phyloP scores from a whole-genome alignment of 2,113 vertebrate species.

The Lathamus discolor region DNA sequence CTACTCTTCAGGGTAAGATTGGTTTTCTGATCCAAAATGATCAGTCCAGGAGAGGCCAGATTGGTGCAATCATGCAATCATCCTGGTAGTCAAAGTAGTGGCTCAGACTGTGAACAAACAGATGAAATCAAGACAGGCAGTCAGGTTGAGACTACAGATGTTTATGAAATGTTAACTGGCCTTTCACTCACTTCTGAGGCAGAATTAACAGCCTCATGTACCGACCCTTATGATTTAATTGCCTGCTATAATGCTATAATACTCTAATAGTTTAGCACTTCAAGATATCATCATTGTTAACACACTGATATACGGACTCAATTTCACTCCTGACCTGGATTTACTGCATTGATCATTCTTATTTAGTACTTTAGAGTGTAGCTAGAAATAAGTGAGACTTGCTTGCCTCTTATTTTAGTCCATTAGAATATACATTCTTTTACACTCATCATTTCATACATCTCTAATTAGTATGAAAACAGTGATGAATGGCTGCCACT shows the following conservation, averaged over 20 bases:
- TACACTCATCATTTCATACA: background rate
- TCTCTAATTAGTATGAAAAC: background rate
- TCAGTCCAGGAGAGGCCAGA: background rate
- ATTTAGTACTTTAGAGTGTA: background rate
- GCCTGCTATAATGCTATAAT: constrained; percentile 42
- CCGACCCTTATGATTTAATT: constrained; percentile 38
- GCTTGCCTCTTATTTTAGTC: background rate
- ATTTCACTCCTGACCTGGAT: constrained; percentile 51
- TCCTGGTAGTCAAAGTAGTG: background rate
- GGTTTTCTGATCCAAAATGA: background rate
- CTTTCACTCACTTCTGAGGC: background rate
- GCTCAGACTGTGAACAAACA: background rate
- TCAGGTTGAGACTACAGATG: background rate
- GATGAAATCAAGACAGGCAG: background rate
- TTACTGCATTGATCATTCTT: constrained; percentile 25
- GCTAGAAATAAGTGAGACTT: background rate
- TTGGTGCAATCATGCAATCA: background rate
- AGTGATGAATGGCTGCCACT: background rate
- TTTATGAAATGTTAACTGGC: constrained; percentile 33
- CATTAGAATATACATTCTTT: background rate
- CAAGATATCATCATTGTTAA: constrained; percentile 31
- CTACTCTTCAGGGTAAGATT: background rate
- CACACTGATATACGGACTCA: constrained; percentile 3
- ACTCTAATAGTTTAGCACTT: constrained; percentile 46
- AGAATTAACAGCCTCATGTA: constrained; percentile 42